These are phyloP conservation scores for Odocoileus hemionus DNA, from an alignment of 2,113 vertebrate species.

Conservation along the genomic window DNA sequence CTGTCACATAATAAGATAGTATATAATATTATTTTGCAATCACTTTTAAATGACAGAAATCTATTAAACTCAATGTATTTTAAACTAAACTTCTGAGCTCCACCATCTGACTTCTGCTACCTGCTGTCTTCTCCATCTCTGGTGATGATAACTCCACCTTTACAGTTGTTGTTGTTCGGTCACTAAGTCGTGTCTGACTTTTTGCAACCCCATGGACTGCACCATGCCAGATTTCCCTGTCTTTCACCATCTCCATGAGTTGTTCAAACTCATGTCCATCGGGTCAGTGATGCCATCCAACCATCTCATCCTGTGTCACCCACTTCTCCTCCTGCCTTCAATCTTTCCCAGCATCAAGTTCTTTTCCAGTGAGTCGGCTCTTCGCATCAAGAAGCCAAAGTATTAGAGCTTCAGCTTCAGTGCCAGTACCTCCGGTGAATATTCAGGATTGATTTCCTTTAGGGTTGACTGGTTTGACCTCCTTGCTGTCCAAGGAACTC, in stretches of 20 bases:
- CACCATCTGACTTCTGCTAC: background rate
- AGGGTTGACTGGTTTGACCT: background rate
- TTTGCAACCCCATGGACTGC: background rate
- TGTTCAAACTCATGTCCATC: background rate
- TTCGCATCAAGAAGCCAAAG: background rate
- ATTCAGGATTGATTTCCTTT: background rate
- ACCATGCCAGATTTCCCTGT: background rate
- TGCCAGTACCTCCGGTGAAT: background rate
- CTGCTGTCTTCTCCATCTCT: background rate
- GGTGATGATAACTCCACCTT: background rate
- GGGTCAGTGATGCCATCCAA: background rate
- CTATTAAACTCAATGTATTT: background rate
- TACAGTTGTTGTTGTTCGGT: background rate
- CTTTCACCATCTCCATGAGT: background rate
- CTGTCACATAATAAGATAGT: background rate
- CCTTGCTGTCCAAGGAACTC: background rate
- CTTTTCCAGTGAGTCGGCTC: background rate
- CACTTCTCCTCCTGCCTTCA: background rate
- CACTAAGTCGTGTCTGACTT: background rate
- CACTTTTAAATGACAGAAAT: background rate
- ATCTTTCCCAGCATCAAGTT: background rate
- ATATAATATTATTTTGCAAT: background rate
- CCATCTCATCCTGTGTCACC: background rate
- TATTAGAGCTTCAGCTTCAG: background rate
- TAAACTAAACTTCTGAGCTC: background rate